These are phyloP conservation scores for Turdus rufiventris DNA, from an alignment of 2,113 vertebrate species.

Conservation along the genomic window DNA sequence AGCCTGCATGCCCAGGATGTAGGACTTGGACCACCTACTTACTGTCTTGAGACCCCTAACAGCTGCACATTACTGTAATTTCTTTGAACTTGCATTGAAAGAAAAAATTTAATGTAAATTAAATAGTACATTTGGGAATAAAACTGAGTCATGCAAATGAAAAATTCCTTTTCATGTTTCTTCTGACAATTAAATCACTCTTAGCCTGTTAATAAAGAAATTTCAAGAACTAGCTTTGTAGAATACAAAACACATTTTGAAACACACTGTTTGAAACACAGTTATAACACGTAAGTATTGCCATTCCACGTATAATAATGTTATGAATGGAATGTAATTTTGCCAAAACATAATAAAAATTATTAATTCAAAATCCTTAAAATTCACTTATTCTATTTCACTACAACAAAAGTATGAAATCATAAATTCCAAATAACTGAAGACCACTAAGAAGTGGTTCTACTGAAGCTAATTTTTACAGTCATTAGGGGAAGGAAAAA, in stretches of 20 bases:
- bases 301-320: background rate
- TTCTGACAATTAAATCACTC: background rate
- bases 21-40: background rate
- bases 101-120: background rate
- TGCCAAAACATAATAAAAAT: background rate
- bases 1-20: background rate
- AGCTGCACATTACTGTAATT: background rate
- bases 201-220: background rate
- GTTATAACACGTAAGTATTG: background rate
- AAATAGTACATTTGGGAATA: background rate
- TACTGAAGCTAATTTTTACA: conserved; percentile 22
- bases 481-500: background rate
- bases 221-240: background rate
- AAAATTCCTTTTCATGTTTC: background rate
- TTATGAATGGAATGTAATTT: background rate
- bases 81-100: background rate
- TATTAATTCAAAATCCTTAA: background rate
- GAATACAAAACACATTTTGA: background rate
- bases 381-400: background rate
- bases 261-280: background rate
- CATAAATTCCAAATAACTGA: background rate
- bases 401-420: background rate
- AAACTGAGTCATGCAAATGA: background rate
- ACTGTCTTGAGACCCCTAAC: background rate
- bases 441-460: background rate